Evolutionary conservation across 1,140 invertebrate species (phyloP), one percentile per base, ranked within the genome.

Genomic region (Leptinotarsa defecta): DNA sequence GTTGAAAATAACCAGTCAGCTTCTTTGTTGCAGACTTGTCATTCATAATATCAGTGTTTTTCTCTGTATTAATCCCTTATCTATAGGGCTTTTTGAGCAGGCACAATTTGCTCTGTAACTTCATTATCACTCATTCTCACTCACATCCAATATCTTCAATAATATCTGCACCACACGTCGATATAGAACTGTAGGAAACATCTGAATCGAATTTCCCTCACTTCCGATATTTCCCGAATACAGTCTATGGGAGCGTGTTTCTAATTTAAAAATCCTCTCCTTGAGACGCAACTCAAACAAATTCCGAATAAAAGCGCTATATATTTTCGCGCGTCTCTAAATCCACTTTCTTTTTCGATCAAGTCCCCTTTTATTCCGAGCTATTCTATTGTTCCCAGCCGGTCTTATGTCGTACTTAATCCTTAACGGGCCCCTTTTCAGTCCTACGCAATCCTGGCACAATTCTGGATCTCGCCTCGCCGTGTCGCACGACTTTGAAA

Each of bases 261-360:
- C 67, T 76, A 73, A 76, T 73, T 76, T 64, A 24, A 70, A 73
- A 76, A 76, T 69, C 65, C 71, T 68, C 48, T 74, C n/a, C 49
- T 22, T 34, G 27, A 62, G 71, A 68, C 20, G 63, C 67, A 34
- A 43, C 71, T 76, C 19, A 67, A 43, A 73, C 65, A 62, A 72
- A 63, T 76, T 70, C 75, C 27, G 71, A 73, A 73, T 76, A 76
- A 76, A 76, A 76, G 71, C 52, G 75, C 75, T 65, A 76, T 76
- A 76, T 76, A 76, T 76, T 72, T 68, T 69, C 63, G 43, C 75
- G 65, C 75, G 75, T 69, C 75, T 72, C 65, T 73, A 73, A 76
- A 73, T 76, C 75, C 71, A 76, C 71, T 76, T 76, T 73, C 75
- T 76, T 76, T 76, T 76, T 76, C 75, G 75, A 76, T 76, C 75